These are phyloP conservation scores for Trogon melanurus DNA, from an alignment of 2,113 vertebrate genomes.

Conservation along the genomic window DNA sequence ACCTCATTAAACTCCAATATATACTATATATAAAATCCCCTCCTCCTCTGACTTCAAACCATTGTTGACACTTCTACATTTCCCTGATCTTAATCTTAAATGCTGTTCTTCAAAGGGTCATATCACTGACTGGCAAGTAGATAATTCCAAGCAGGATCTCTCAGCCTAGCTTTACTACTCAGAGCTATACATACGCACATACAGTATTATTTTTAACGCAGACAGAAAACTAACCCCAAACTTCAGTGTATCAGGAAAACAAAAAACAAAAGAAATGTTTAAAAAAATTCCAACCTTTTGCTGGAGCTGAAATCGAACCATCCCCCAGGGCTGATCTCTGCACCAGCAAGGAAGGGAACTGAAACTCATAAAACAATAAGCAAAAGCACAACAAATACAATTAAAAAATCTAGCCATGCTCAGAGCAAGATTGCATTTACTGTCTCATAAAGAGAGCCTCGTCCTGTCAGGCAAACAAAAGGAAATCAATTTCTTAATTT, in stretches of 20 bases:
- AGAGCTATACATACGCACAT: not conserved
- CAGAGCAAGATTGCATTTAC: slow-evolving; percentile 74
- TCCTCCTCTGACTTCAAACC: slow-evolving; percentile 2
- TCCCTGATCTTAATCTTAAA: not conserved
- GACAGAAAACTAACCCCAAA: slow-evolving; percentile 28
- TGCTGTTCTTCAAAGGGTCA: not conserved
- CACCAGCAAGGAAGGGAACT: slow-evolving; percentile 58
- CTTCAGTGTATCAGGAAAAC: slow-evolving; percentile 12
- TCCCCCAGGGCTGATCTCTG: slow-evolving; percentile 51
- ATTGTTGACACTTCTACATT: not conserved
- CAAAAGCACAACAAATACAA: slow-evolving; percentile 74
- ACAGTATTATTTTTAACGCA: not conserved
- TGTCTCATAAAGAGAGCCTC: slow-evolving; percentile 73
- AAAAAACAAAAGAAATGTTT: not conserved
- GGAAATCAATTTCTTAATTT: slow-evolving; percentile 84
- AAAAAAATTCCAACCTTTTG: slow-evolving; percentile 48
- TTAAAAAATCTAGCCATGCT: slow-evolving; percentile 74
- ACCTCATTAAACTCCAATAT: slow-evolving; percentile 45
- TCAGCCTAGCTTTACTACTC: not conserved
- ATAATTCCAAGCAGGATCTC: not conserved
- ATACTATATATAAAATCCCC: not conserved
- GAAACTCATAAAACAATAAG: slow-evolving; percentile 76
- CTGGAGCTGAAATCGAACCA: slow-evolving; percentile 64
- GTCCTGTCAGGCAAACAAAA: slow-evolving; percentile 77
- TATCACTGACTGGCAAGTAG: not conserved